Percentiles rank a stretch among this genome's conserved stretches.
Conservation (phyloP, 2,888 invertebrate genomes). For the Callosobruchus maculatus region DNA sequence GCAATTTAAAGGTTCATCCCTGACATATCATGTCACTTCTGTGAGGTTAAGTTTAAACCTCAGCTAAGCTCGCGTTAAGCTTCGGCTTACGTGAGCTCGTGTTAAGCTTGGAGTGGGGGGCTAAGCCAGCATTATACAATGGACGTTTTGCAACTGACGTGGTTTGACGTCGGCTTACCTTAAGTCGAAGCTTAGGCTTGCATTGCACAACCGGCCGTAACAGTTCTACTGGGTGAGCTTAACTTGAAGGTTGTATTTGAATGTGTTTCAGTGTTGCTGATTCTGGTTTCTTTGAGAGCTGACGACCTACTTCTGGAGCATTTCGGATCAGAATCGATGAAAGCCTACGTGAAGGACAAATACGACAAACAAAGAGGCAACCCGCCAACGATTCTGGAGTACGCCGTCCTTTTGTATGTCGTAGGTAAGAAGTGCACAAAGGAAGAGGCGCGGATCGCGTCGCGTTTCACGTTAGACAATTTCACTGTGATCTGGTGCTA, state of each 20-base stretch:
- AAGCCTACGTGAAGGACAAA: constrained; percentile 57
- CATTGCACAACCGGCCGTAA: no score
- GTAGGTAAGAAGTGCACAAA: constrained; percentile 54
- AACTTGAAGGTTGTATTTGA: constrained; percentile 6
- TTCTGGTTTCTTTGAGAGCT: constrained; percentile 87
- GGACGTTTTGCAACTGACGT: no score
- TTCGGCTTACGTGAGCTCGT: no score
- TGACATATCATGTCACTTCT: no score
- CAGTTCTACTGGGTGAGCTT: no score
- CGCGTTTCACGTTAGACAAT: neutral
- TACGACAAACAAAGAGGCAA: constrained; percentile 76
- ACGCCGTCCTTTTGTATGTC: constrained; percentile 80
- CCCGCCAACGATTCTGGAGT: constrained; percentile 78
- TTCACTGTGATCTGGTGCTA: neutral
- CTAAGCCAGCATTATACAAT: no score
- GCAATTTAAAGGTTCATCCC: no score
- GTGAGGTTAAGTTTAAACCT: no score
- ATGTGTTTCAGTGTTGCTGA: constrained; percentile 70
- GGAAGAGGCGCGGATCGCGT: neutral
- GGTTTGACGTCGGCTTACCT: no score
- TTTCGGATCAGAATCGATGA: constrained; percentile 70
- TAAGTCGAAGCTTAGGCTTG: no score
- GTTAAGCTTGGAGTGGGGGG: no score
- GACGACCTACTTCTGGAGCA: constrained; percentile 72
- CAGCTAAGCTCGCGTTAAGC: no score